A percentile compares a stretch with the other conserved stretches of the same genome.
Evolutionary conservation across 2,888 invertebrate genomes (phyloP).

Genomic region (Dendrolimus houi): DNA sequence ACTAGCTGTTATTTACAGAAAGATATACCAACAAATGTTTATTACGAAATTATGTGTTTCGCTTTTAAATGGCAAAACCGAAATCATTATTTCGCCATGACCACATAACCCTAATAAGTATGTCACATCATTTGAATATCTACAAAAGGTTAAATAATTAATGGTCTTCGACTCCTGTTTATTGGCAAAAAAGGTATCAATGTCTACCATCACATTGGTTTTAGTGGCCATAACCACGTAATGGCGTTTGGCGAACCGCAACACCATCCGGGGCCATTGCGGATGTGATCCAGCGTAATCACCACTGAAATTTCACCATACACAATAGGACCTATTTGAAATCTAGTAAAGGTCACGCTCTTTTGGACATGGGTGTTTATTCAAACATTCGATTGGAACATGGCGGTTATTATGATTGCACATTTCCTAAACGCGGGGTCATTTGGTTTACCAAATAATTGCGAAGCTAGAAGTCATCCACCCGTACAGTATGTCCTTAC

Average conservation of each 20-base stretch:
- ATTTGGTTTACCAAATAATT: constrained; percentile 22
- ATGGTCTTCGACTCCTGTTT: constrained; percentile 10
- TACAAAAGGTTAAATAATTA: no score
- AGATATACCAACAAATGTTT: no score
- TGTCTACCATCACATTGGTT: background rate
- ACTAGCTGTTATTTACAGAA: no score
- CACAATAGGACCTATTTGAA: constrained; percentile 44
- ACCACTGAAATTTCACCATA: constrained; percentile 70
- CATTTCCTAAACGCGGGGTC: constrained; percentile 40
- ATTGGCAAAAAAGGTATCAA: background rate
- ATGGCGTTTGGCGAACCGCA: constrained; percentile 48
- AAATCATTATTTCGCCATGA: no score
- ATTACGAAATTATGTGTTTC: no score
- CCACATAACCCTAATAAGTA: no score
- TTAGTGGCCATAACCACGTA: constrained; percentile 26
- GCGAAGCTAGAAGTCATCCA: background rate
- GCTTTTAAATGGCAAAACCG: no score
- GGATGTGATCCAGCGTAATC: constrained; percentile 68
- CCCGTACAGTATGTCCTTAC: background rate
- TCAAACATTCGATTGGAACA: constrained; percentile 42
- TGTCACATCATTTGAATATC: no score
- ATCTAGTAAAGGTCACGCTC: constrained; percentile 54
- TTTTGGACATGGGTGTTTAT: constrained; percentile 52
- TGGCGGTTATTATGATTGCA: constrained; percentile 41
- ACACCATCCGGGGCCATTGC: constrained; percentile 62